phyloP scores from a whole-genome alignment of 2,888 invertebrate genomes.

The Nomada fucata region DNA sequence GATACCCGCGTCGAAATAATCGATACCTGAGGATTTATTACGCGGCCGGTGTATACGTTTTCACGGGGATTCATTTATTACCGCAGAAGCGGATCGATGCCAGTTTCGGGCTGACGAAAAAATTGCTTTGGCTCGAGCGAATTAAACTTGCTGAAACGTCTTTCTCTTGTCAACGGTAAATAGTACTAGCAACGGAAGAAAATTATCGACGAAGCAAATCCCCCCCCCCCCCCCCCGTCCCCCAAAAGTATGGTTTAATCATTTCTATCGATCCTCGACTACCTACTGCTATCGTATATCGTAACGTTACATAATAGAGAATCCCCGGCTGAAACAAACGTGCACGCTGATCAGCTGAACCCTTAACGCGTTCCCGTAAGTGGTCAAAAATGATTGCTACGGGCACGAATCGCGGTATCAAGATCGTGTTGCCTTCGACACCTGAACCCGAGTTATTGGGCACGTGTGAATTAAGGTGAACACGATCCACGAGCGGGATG shows the following conservation, averaged over 20 bases:
- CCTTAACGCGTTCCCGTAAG: conserved; percentile 13
- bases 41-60: conserved; percentile 29
- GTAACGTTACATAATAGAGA: conserved; percentile 5
- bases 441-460: conserved; percentile 38
- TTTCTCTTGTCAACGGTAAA: conserved; percentile 14
- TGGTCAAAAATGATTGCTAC: conserved; percentile 29
- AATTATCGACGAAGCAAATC: too few relatives aligned
- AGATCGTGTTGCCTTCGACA: conserved; percentile 39
- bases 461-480: conserved; percentile 55
- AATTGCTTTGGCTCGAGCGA: conserved; percentile 10
- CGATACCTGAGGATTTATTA: conserved; percentile 55
- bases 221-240: too few relatives aligned
- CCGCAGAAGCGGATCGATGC: background rate
- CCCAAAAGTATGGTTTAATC: too few relatives aligned
- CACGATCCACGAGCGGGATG: conserved; percentile 41
- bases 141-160: conserved; percentile 17
- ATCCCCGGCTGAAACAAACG: background rate
- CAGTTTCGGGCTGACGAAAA: conserved; percentile 25
- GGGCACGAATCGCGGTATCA: conserved; percentile 32
- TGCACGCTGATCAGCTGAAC: background rate
- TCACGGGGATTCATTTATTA: conserved; percentile 48
- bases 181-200: too few relatives aligned
- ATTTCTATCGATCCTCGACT: too few relatives aligned
- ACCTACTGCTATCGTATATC: too few relatives aligned
- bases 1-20: conserved; percentile 55